These are phyloP conservation scores for Meriones psammophilus DNA, from an alignment of 2,797 vertebrate species.

Conservation along the genomic window DNA sequence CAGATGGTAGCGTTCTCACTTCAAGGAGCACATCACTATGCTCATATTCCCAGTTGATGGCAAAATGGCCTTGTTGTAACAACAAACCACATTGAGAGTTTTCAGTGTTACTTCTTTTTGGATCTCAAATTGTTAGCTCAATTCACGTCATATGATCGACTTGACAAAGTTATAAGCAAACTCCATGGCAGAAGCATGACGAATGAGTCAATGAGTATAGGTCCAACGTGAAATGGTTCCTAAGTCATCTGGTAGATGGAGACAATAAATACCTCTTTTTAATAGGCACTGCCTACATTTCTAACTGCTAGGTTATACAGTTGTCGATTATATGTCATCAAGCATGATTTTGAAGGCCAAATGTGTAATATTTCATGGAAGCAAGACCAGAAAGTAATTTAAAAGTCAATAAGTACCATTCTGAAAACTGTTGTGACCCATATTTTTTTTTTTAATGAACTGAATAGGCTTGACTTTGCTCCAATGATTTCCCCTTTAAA, in stretches of 20 bases:
- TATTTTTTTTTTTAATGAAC: conserved; percentile 68
- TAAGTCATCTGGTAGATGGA: conserved; percentile 50
- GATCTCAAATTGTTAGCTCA: conserved; percentile 41
- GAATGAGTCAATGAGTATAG: conserved; percentile 47
- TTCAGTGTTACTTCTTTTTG: conserved; percentile 37
- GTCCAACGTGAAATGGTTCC: conserved; percentile 53
- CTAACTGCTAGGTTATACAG: conserved; percentile 69
- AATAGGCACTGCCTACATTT: conserved; percentile 59
- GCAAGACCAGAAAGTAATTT: conserved; percentile 71
- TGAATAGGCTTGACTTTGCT: not conserved
- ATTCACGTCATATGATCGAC: conserved; percentile 58
- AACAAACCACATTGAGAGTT: conserved; percentile 31
- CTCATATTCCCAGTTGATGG: conserved; percentile 74
- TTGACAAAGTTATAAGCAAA: conserved; percentile 65
- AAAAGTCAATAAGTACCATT: conserved; percentile 69
- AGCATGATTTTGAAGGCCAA: conserved; percentile 71
- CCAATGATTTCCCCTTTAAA: not conserved
- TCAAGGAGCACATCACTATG: conserved; percentile 67
- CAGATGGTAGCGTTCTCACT: conserved; percentile 38
- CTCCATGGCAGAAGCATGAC: conserved; percentile 46
- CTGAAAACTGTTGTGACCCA: conserved; percentile 50
- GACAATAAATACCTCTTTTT: conserved; percentile 70
- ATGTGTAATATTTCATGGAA: conserved; percentile 72
- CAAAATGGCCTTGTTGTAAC: conserved; percentile 67
- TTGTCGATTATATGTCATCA: conserved; percentile 52